phyloP scores from a whole-genome alignment of 2,888 invertebrate genomes.

The Azorinus chamasolen region DNA sequence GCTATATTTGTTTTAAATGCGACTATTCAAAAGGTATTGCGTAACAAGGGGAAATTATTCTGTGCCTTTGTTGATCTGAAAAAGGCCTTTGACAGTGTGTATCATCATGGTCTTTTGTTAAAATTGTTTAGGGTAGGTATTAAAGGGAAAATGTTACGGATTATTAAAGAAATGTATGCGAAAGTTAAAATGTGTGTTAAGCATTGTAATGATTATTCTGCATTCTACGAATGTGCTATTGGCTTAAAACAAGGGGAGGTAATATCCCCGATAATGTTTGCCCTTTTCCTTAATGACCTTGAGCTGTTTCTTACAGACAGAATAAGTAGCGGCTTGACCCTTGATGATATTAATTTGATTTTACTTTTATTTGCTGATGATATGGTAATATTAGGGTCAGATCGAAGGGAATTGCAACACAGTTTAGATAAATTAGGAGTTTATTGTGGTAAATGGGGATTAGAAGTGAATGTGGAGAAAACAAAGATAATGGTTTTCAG shows the following conservation, averaged over 20 bases:
- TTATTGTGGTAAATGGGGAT: too few species aligned
- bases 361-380: too few species aligned
- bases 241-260: slow-evolving; percentile 28
- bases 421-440: too few species aligned
- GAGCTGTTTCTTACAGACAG: too few species aligned
- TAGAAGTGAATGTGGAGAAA: too few species aligned
- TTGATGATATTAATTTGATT: too few species aligned
- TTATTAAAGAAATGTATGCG: slow-evolving; percentile 9
- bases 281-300: too few species aligned
- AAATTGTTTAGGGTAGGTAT: slow-evolving; percentile 17
- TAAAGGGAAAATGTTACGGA: slow-evolving; percentile 11
- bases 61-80: not conserved
- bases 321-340: too few species aligned
- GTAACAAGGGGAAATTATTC: not conserved
- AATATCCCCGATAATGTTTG: not conserved
- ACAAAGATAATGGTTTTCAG: too few species aligned
- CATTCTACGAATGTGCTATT: slow-evolving; percentile 13
- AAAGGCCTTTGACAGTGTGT: slow-evolving; percentile 15
- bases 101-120: slow-evolving; percentile 13
- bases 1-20: slow-evolving; percentile 15
- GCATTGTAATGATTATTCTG: slow-evolving; percentile 6
- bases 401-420: too few species aligned
- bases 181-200: slow-evolving; percentile 14
- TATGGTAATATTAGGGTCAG: too few species aligned
- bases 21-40: slow-evolving; percentile 1